phyloP scores from a whole-genome alignment of 2,797 vertebrate species.

The Lepus townsendii region DNA sequence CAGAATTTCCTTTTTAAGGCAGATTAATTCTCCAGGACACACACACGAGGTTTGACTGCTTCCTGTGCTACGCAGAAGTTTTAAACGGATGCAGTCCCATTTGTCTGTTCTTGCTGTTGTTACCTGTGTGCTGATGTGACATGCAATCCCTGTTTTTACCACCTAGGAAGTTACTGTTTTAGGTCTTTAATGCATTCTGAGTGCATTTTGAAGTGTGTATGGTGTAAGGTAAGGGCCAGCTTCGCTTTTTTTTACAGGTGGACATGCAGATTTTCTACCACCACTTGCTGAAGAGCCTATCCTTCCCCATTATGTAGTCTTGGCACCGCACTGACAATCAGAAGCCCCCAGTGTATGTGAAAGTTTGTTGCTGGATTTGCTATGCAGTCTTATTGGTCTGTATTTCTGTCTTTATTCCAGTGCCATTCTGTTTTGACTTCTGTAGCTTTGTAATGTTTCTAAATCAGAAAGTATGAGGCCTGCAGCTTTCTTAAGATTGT shows the following conservation, averaged over 20 bases:
- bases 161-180: not conserved
- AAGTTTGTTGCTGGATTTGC: not conserved
- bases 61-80: not conserved
- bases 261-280: not conserved
- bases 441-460: not conserved
- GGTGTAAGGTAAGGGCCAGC: not conserved
- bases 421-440: not conserved
- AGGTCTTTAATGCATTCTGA: not conserved
- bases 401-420: not conserved
- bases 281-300: not conserved
- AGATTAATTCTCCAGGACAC: too few species aligned
- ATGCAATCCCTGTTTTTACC: not conserved
- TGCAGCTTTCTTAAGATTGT: too few species aligned
- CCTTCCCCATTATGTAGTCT: not conserved
- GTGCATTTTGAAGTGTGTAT: not conserved
- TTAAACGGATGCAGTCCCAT: not conserved
- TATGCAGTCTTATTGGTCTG: not conserved
- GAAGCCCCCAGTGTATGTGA: not conserved
- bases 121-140: not conserved
- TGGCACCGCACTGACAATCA: not conserved
- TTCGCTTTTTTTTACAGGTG: not conserved
- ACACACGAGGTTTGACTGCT: too few species aligned
- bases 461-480: too few species aligned
- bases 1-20: not conserved
- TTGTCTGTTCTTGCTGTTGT: not conserved